A percentile compares a stretch with the other conserved stretches of the same genome.
Conservation (phyloP, 2,113 vertebrate species). For the Cyanistes caeruleus region DNA sequence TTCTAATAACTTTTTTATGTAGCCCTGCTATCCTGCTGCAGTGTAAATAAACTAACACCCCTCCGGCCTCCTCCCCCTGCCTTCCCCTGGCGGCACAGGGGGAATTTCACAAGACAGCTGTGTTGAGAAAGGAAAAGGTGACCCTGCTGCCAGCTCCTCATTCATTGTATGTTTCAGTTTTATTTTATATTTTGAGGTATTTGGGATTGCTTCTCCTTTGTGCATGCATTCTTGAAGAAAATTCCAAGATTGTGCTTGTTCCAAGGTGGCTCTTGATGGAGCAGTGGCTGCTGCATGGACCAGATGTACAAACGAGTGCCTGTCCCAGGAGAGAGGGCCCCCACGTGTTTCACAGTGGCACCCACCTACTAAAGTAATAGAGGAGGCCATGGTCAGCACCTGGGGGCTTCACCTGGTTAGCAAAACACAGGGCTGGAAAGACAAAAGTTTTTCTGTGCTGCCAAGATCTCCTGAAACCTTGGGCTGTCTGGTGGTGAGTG, state of each 20-base stretch:
- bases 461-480: background rate
- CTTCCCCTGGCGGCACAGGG: background rate
- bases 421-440: background rate
- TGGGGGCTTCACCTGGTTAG: background rate
- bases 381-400: background rate
- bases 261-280: background rate
- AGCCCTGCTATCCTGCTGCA: background rate
- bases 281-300: accelerated
- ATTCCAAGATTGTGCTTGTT: background rate
- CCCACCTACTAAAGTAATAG: accelerated
- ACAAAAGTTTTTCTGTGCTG: background rate
- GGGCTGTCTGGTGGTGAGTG: accelerated
- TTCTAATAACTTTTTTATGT: background rate
- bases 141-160: background rate
- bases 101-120: background rate
- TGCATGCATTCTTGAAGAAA: background rate
- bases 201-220: background rate
- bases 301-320: accelerated
- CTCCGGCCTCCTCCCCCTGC: background rate
- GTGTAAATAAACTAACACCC: constrained; percentile 45
- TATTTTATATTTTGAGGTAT: background rate
- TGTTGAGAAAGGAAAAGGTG: background rate
- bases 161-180: background rate
- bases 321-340: background rate
- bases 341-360: accelerated